Evolutionary conservation across 2,888 invertebrate species (phyloP).

Genomic region (Galeopsomyia nigrocyanea): DNA sequence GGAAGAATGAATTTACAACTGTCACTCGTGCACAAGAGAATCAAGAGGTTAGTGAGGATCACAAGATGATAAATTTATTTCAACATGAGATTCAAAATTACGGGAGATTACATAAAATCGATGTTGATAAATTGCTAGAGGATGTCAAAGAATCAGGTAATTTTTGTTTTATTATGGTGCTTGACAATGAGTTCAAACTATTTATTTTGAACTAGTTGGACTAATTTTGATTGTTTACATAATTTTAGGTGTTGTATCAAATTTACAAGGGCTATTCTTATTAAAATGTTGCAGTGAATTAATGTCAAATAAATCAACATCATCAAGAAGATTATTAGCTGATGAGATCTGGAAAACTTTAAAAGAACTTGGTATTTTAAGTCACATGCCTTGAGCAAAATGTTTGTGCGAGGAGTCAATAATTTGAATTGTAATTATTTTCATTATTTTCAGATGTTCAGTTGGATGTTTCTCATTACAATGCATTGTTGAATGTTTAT

Average conservation of each 20-base stretch:
- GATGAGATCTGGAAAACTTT: slow-evolving; percentile 13
- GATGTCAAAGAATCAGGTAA: slow-evolving; percentile 18
- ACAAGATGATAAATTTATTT: not conserved
- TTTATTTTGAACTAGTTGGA: not conserved
- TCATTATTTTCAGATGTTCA: slow-evolving; percentile 72
- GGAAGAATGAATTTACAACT: too few relatives aligned
- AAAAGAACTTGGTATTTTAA: slow-evolving; percentile 6
- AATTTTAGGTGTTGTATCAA: slow-evolving; percentile 17
- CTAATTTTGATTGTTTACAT: not conserved
- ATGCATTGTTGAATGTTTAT: slow-evolving; percentile 86
- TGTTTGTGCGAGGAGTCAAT: not conserved
- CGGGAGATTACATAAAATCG: not conserved
- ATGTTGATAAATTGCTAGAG: slow-evolving; percentile 10
- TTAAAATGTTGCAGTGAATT: slow-evolving; percentile 27
- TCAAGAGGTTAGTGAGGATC: not conserved
- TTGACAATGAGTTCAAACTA: not conserved
- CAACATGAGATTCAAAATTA: too few relatives aligned
- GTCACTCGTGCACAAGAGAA: not conserved
- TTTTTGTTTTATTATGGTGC: not conserved
- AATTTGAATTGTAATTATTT: not conserved
- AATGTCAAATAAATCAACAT: slow-evolving; percentile 8
- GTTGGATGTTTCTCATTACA: slow-evolving; percentile 90
- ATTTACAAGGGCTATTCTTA: slow-evolving; percentile 28
- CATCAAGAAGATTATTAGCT: not conserved
- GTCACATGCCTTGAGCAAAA: not conserved